Base-by-base conservation (phyloP, 2,888 invertebrate species). In the Dichetophora obliterata region DNA sequence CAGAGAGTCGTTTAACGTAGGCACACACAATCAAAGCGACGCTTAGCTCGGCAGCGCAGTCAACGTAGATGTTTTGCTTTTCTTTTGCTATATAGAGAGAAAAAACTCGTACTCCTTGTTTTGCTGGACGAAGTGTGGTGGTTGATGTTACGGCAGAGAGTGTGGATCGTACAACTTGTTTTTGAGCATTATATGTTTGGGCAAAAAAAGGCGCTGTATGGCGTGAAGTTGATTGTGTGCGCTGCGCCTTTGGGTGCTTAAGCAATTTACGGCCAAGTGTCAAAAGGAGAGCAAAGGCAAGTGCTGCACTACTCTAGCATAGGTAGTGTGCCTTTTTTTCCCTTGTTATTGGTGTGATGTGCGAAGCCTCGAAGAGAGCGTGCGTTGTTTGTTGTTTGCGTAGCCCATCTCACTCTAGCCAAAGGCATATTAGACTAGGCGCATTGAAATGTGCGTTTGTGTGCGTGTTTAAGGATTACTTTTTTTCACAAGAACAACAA, bases 1-100 rank as follows among this genome's bases (percentile, higher is more conserved):
- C 85, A 86, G 87, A 86, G 87, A 85, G 85, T 83, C 84, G 82
- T 81, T 81, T 83, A 84, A 74, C 74, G 54, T 74, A 50, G 37
- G 37, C 50, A 66, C 74, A 66, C 50, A 16, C 22, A 52, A 37
- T 9, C 37, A 19, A 84, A 80, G 81, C 80, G 77, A 80, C 79
- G 75, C 79, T 66, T 76, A 59, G 76, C 78, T 65, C n/a, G 69
- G 54, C 52, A 52, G 69, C 43, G 37, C 43, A 22, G 75, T 16
- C 16, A 34, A 22, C 59, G 68, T 68, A n/a, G 63, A 3, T 63
- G 11, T 22, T 27, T 52, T 48, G 65, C 43, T 75, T 71, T 22
- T 24, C 50, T 57, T 75, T 75, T 63, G 75, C 48, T 37, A 24
- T 72, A 70, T 76, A 43, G 52, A 19, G 31, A 43, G n/a, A 16